A percentile compares a stretch with the other conserved stretches of the same genome.
Evolutionary conservation across 2,797 vertebrate species (phyloP).

Genomic region (Enteromius mattozi): DNA sequence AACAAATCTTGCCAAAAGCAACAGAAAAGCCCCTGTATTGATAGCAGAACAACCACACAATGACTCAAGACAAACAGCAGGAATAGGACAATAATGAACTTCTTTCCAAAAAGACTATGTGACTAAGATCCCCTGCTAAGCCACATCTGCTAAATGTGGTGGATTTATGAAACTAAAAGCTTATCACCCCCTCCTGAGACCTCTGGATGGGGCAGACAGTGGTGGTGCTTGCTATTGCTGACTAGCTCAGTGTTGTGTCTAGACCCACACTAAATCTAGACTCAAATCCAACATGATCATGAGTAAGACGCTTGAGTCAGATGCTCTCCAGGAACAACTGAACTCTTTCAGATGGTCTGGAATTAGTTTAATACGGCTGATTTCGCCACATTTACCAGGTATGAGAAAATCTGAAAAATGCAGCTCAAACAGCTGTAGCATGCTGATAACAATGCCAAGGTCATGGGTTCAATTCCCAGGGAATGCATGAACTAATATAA

Average conservation of each 20-base stretch:
- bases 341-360: slow-evolving; percentile 51
- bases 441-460: background rate
- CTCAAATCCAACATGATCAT: slow-evolving; percentile 37
- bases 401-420: background rate
- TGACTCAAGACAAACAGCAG: slow-evolving; percentile 36
- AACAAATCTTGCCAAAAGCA: slow-evolving; percentile 29
- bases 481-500: background rate
- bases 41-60: slow-evolving; percentile 17
- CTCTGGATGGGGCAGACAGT: background rate
- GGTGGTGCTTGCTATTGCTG: background rate
- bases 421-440: background rate
- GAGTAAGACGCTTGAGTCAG: slow-evolving; percentile 30
- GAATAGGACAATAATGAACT: slow-evolving; percentile 14
- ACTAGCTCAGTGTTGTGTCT: slow-evolving; percentile 14
- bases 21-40: slow-evolving; percentile 23
- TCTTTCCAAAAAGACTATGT: slow-evolving; percentile 23
- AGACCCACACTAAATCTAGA: slow-evolving; percentile 24
- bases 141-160: background rate
- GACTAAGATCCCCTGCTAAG: slow-evolving; percentile 70
- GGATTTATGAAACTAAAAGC: background rate
- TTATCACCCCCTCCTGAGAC: slow-evolving; percentile 1
- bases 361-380: background rate
- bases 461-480: background rate
- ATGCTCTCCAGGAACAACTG: slow-evolving; percentile 43
- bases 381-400: background rate